Base-by-base conservation (phyloP, 2,113 vertebrate species). In the Tapirus terrestris region DNA sequence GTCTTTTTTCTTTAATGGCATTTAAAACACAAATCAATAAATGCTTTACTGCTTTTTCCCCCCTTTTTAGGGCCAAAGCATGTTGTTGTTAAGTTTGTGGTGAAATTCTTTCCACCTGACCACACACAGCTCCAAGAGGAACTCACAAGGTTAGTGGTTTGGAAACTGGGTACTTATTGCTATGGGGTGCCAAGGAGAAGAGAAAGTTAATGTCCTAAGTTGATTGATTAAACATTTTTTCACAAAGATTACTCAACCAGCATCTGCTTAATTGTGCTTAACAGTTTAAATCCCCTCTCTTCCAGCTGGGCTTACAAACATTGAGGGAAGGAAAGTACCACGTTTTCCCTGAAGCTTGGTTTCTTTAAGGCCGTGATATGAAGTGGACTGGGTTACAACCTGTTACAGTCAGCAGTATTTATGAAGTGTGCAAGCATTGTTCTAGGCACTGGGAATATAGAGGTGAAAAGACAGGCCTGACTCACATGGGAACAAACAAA, bases 71-170 rank as follows among this genome's bases (percentile, higher is more conserved):
- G 99, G 96, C 99, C 99, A 3, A 99, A 99, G 97, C 99, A 99
- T 10, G 99, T 99, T 33, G 98, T 99, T 87, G 98, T 99, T 96
- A 99, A 99, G 98, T 99, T 99, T 97, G 99, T 99, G 97, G 99
- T 99, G 98, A 99, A 99, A 98, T 99, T 99, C 98, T 99, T 99
- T 94, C 99, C 99, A 45, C 99, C 99, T 3, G 99, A 99, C 97
- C 99, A 99, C 0, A 99, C 99, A 73, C 99, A 99, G 96, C 99
- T 99, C n/a, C 99, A 99, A 98, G 99, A 99, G 96, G 99, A 99
- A 93, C 98, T 99, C 96, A 99, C 99, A 89, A 99, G 99, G 99
- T 99, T 97, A 98, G 99, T 99, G 94, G 77, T 89, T 80, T 68
- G 58, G 36, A 65, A 86, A 61, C 5, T 17, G 73, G 56, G 16